phyloP scores from a whole-genome alignment of 2,113 vertebrate species.

The Gymnorhina tibicen region DNA sequence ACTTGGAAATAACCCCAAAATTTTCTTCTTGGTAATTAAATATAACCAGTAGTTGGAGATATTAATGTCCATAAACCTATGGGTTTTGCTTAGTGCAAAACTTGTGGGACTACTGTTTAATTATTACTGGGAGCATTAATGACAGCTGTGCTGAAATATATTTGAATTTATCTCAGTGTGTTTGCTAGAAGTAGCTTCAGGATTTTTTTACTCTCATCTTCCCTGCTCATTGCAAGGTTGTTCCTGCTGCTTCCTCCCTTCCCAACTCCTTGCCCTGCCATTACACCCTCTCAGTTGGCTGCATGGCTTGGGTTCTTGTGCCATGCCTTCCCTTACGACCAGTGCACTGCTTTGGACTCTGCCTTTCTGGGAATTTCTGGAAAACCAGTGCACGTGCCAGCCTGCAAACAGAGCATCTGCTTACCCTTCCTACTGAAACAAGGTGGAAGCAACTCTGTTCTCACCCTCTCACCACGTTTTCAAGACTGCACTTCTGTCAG shows the following conservation, averaged over 20 bases:
- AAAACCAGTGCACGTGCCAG: accelerated
- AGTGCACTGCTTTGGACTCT: not conserved
- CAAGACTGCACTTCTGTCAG: not conserved
- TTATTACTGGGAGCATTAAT: not conserved
- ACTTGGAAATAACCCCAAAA: not conserved
- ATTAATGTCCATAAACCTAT: not conserved
- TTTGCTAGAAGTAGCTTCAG: not conserved
- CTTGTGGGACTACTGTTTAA: not conserved
- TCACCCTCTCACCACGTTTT: accelerated
- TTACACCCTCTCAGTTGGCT: not conserved
- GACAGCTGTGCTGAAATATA: not conserved
- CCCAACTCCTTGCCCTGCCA: not conserved
- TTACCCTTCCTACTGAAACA: not conserved
- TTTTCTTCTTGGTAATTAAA: not conserved
- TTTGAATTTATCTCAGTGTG: not conserved
- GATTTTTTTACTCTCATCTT: not conserved
- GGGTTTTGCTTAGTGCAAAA: not conserved
- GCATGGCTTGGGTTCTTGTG: not conserved
- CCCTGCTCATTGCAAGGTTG: accelerated
- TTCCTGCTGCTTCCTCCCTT: not conserved
- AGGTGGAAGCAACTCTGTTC: not conserved
- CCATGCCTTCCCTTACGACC: accelerated
- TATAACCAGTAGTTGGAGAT: not conserved
- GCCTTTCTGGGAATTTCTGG: not conserved
- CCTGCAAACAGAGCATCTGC: accelerated